Evolutionary conservation across 1,140 invertebrate genomes (phyloP).

Genomic region (Zaprionus camerounensis): DNA sequence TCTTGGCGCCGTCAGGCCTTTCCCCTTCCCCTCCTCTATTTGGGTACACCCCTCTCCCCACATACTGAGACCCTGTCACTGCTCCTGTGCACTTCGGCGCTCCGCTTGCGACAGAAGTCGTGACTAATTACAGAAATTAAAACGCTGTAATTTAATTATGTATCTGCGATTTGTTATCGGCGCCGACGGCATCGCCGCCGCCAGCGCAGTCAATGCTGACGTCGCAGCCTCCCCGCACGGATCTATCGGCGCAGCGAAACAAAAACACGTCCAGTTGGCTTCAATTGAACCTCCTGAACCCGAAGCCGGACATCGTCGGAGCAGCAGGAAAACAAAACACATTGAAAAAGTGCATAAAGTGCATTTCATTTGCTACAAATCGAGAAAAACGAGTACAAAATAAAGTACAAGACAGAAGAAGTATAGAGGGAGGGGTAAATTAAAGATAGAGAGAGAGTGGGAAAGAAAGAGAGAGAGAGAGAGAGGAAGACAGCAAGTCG

Average conservation of each 20-base stretch:
- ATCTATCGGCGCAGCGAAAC: conserved; percentile 19
- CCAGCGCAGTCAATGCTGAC: conserved; percentile 46
- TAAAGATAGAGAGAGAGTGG: background rate
- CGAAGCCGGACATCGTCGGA: conserved; percentile 13
- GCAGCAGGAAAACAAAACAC: conserved; percentile 7
- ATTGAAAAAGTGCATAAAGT: conserved; percentile 43
- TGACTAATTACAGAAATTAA: conserved; percentile 85
- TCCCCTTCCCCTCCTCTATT: background rate
- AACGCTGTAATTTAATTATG: conserved; percentile 85
- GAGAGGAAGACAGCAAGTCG: background rate
- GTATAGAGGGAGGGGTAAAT: background rate
- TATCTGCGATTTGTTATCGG: conserved; percentile 84
- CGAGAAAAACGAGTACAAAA: conserved; percentile 2
- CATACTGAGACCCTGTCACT: conserved; percentile 5
- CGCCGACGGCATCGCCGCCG: conserved; percentile 11
- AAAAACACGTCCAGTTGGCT: conserved; percentile 24
- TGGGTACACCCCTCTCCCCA: background rate
- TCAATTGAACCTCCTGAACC: conserved; percentile 12
- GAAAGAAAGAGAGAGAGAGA: background rate
- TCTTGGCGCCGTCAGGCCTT: conserved; percentile 59
- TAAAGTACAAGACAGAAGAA: background rate
- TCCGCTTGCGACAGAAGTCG: conserved; percentile 66
- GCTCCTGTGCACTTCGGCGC: conserved; percentile 1
- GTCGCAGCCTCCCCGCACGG: conserved; percentile 17
- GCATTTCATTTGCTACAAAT: conserved; percentile 50